phyloP scores from a whole-genome alignment of 2,113 vertebrate genomes.

The Ceratotherium simum region DNA sequence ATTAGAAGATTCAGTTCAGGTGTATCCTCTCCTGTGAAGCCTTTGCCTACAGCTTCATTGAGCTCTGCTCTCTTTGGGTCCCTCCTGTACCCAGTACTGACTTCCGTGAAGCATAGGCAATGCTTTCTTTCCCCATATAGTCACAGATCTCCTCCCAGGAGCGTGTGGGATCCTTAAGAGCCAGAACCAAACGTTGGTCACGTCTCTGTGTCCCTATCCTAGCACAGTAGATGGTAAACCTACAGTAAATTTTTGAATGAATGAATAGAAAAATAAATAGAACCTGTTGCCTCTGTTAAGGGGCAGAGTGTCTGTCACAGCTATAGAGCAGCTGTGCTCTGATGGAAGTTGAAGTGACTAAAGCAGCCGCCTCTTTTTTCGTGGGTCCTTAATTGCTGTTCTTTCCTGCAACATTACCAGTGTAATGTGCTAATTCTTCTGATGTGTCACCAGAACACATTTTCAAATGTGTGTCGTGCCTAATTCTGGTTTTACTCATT shows the following conservation, averaged over 20 bases:
- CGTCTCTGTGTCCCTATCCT: too few relatives aligned
- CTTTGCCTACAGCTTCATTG: fast-evolving
- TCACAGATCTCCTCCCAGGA: not conserved
- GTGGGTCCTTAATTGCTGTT: conserved; percentile 47
- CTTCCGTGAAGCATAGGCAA: fast-evolving
- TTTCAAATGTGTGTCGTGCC: not conserved
- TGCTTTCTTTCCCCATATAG: fast-evolving
- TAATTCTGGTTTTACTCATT: conserved; percentile 69
- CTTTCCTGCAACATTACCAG: conserved; percentile 67
- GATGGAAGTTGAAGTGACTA: not conserved
- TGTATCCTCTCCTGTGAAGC: not conserved
- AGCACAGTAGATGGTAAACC: not conserved
- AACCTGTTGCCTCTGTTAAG: not conserved
- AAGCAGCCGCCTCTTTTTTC: not conserved
- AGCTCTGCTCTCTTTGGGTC: not conserved
- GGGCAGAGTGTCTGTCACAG: not conserved
- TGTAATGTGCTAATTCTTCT: conserved; percentile 65
- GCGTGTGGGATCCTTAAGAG: too few relatives aligned
- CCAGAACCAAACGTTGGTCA: fast-evolving
- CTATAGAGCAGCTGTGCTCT: not conserved
- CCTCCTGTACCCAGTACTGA: too few relatives aligned
- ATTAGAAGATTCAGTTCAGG: not conserved
- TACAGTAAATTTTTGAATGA: not conserved
- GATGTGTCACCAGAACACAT: not conserved
- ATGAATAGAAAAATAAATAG: not conserved